Conservation (phyloP, 2,797 vertebrate genomes). For the Hafferia zeledoni region DNA sequence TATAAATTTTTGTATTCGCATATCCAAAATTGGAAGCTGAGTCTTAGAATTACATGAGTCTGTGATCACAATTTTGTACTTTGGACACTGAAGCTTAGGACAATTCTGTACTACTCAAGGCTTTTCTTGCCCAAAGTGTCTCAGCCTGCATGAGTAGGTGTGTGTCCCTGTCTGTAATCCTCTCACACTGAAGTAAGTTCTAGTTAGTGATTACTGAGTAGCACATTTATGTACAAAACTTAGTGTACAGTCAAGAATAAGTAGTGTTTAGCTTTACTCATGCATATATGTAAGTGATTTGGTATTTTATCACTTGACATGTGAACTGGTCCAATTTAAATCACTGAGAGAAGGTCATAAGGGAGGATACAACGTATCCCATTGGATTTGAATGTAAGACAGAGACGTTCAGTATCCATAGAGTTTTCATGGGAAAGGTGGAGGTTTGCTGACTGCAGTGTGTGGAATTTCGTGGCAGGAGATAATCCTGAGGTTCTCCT, state of each 20-base stretch:
- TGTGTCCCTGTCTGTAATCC: neutral
- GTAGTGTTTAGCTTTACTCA: neutral
- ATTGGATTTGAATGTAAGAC: neutral
- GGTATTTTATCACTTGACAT: neutral
- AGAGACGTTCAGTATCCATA: fast-evolving
- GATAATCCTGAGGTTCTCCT: neutral
- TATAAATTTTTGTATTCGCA: neutral
- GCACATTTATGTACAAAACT: neutral
- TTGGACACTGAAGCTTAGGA: neutral
- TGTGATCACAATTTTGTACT: neutral
- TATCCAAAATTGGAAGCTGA: neutral
- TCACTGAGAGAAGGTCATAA: neutral
- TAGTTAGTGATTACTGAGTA: neutral
- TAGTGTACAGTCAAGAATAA: neutral
- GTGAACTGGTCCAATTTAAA: neutral
- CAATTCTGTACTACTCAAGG: neutral
- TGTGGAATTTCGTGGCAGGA: neutral
- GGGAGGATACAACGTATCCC: neutral
- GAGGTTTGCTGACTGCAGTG: fast-evolving
- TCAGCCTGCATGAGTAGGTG: neutral
- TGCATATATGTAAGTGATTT: neutral
- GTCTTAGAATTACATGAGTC: neutral
- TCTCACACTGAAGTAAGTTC: fast-evolving
- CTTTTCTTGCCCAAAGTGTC: neutral
- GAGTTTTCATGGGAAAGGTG: neutral